phyloP scores from a whole-genome alignment of 23 tunicate species.

The Oikopleura vanhoeffeni region DNA sequence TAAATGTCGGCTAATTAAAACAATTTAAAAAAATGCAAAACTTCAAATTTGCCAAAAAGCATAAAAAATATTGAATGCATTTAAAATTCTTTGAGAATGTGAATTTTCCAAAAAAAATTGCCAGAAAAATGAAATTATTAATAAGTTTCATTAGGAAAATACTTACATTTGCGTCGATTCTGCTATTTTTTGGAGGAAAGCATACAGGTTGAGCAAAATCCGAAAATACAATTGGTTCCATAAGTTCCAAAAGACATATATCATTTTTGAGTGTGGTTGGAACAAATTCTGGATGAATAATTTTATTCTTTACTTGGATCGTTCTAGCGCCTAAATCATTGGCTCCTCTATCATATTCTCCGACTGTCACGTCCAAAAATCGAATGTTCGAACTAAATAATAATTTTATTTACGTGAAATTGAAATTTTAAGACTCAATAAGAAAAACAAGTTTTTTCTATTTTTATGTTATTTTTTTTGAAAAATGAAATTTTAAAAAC shows the following conservation, averaged over 20 bases:
- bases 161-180: background rate
- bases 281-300: background rate
- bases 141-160: background rate
- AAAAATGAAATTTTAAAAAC: too few species aligned
- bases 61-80: too few species aligned
- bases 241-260: background rate
- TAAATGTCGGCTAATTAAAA: too few species aligned
- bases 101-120: too few species aligned
- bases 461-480: too few species aligned
- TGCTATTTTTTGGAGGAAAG: background rate
- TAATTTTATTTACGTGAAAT: too few species aligned
- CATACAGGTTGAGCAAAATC: conserved; percentile 11
- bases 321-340: conserved; percentile 1
- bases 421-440: too few species aligned
- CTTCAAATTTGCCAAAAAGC: too few species aligned
- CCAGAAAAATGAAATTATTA: too few species aligned
- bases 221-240: background rate
- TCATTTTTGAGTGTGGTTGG: conserved; percentile 3
- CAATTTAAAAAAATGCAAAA: too few species aligned
- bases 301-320: background rate
- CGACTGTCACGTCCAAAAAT: conserved; percentile 8
- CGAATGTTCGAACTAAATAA: background rate
- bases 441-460: too few species aligned
- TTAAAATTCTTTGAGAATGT: too few species aligned
- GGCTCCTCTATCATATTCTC: background rate